Evolutionary conservation across 1,140 invertebrate genomes (phyloP).

Genomic region (Bombus superbus): DNA sequence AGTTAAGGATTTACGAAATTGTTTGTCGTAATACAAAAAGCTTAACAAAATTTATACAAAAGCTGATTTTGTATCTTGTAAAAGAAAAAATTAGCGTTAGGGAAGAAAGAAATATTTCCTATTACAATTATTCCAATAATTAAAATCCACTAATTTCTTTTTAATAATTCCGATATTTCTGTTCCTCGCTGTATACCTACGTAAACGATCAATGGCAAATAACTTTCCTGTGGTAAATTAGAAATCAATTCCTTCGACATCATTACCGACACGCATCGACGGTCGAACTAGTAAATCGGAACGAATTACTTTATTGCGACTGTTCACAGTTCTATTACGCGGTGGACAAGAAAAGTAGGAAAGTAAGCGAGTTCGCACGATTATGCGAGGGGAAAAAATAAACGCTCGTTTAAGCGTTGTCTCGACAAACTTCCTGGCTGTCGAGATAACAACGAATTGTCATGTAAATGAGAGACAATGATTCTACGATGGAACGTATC

Average conservation of each 20-base stretch:
- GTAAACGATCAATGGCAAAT: too few species aligned
- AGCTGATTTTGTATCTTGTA: too few species aligned
- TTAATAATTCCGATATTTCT: too few species aligned
- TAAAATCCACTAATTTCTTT: too few species aligned
- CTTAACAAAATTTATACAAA: too few species aligned
- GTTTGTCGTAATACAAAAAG: too few species aligned
- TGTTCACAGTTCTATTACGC: background rate
- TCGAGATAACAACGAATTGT: slow-evolving; percentile 15
- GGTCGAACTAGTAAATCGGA: too few species aligned
- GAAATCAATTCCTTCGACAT: background rate
- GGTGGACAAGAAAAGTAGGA: background rate
- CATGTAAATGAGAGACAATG: slow-evolving; percentile 1
- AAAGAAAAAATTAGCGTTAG: too few species aligned
- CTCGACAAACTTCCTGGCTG: slow-evolving; percentile 1
- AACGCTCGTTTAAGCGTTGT: slow-evolving; percentile 23
- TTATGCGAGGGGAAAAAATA: background rate
- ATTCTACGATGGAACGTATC: background rate
- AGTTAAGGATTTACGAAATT: too few species aligned
- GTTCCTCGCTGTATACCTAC: too few species aligned
- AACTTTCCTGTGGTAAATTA: background rate
- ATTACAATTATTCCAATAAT: too few species aligned
- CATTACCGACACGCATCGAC: background rate
- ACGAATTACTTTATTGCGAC: background rate
- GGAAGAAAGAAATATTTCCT: too few species aligned
- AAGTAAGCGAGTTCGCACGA: background rate